These are phyloP conservation scores for Ochotona princeps DNA, from an alignment of 2,113 vertebrate genomes.

Conservation along the genomic window DNA sequence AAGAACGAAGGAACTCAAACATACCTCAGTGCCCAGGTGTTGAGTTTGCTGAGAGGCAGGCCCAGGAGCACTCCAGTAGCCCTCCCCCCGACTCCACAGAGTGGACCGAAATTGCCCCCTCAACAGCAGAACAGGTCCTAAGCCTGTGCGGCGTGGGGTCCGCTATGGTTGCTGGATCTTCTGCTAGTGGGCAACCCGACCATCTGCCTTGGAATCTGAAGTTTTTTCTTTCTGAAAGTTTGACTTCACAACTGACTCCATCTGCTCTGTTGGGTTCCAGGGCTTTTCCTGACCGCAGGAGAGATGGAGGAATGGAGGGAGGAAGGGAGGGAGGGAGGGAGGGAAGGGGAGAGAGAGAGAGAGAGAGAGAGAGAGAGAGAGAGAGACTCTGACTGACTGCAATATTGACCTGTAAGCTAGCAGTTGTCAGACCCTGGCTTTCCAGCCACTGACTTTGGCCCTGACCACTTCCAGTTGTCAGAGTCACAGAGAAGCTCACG, in stretches of 20 bases:
- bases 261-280: neutral
- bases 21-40: neutral
- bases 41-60: neutral
- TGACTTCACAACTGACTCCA: neutral
- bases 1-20: neutral
- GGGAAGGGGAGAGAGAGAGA: too few relatives aligned
- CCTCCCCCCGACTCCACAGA: neutral
- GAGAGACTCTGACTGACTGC: too few relatives aligned
- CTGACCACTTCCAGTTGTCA: constrained; percentile 57
- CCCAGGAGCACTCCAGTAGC: neutral
- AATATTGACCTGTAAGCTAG: neutral
- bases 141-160: neutral
- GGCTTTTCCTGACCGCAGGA: neutral
- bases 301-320: neutral
- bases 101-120: neutral
- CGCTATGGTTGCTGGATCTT: constrained; percentile 25
- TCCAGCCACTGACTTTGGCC: constrained; percentile 13
- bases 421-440: neutral
- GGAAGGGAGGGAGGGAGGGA: neutral
- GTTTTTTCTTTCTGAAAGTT: constrained; percentile 54
- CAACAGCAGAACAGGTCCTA: neutral
- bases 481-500: constrained; percentile 58
- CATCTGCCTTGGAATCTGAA: neutral
- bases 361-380: too few relatives aligned
- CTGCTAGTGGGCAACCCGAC: neutral